Evolutionary conservation across 2,797 vertebrate species (phyloP).

Genomic region (Diplodus puntazzo): DNA sequence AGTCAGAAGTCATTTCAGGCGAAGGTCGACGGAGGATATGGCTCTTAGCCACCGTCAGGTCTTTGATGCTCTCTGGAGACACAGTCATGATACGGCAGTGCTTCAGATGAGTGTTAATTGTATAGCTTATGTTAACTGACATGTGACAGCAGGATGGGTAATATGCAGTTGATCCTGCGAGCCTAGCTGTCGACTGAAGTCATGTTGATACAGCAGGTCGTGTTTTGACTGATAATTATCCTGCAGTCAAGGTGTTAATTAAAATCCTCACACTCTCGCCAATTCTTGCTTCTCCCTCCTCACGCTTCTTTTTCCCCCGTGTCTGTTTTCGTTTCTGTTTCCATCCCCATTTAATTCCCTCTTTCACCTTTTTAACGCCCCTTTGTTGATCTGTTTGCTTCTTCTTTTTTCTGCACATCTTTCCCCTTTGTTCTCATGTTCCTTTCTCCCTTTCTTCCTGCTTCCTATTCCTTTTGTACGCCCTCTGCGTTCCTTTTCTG

Average conservation of each 20-base stretch:
- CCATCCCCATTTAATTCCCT: slow-evolving; percentile 17
- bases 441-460: background rate
- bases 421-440: background rate
- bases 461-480: background rate
- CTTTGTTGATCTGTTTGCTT: background rate
- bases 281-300: background rate
- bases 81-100: background rate
- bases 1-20: slow-evolving; percentile 16
- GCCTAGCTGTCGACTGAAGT: slow-evolving; percentile 28
- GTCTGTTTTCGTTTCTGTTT: background rate
- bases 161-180: slow-evolving; percentile 32
- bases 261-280: slow-evolving; percentile 35
- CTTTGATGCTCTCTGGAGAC: background rate
- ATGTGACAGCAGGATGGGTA: slow-evolving; percentile 26
- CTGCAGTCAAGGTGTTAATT: slow-evolving; percentile 65
- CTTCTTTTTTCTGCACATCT: background rate
- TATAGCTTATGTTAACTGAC: slow-evolving; percentile 19
- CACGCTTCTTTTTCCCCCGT: background rate
- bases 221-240: slow-evolving; percentile 66
- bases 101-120: slow-evolving; percentile 17
- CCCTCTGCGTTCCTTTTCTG: background rate
- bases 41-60: background rate
- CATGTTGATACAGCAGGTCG: slow-evolving; percentile 55
- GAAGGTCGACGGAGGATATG: slow-evolving; percentile 25
- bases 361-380: background rate